Evolutionary conservation across 2,113 vertebrate genomes (phyloP).

Genomic region (Corythornis cristatus): DNA sequence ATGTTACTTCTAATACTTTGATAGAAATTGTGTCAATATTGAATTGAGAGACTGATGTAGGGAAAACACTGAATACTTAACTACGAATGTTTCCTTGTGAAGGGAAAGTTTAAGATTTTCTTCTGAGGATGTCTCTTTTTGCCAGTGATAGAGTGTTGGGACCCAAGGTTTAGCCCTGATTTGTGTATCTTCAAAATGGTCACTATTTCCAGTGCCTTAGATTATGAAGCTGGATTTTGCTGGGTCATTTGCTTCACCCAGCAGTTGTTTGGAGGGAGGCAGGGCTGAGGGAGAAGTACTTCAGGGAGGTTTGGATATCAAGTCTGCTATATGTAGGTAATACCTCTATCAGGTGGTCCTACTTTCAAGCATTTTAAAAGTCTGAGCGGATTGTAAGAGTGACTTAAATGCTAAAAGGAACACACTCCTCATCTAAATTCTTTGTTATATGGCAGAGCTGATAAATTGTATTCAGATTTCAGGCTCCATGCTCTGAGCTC

Average conservation of each 20-base stretch:
- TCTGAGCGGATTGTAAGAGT: neutral
- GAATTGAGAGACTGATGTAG: neutral
- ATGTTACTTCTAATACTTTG: neutral
- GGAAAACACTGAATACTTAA: neutral
- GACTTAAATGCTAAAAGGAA: neutral
- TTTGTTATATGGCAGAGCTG: neutral
- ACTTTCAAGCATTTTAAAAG: neutral
- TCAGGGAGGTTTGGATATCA: neutral
- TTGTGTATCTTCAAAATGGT: neutral
- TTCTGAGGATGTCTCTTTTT: neutral
- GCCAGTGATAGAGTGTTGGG: neutral
- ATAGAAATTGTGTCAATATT: neutral
- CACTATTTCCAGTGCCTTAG: neutral
- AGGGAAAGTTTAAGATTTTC: neutral
- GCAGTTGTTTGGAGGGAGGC: neutral
- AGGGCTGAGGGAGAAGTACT: neutral
- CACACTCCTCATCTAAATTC: neutral
- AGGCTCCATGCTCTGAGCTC: neutral
- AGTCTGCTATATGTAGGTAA: neutral
- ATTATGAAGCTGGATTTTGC: neutral
- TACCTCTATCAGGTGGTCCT: neutral
- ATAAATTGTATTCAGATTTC: neutral
- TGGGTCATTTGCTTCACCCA: neutral
- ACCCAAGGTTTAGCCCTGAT: neutral
- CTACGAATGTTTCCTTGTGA: neutral